Conservation (phyloP, 2,113 vertebrate species). For the Galbula dea region DNA sequence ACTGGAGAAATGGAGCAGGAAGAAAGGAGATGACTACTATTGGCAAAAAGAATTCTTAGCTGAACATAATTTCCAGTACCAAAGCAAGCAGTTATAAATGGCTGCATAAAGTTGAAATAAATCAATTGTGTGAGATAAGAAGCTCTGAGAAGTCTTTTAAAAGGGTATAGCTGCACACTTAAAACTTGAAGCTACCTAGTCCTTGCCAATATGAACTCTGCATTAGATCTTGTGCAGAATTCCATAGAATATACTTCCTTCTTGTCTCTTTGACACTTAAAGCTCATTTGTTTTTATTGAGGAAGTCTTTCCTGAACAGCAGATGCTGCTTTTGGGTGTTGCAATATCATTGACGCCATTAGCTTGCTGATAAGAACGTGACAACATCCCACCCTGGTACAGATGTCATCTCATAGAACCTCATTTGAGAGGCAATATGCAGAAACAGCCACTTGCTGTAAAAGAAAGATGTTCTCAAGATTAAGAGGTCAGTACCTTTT, state of each 20-base stretch:
- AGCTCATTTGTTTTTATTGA: neutral
- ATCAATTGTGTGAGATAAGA: neutral
- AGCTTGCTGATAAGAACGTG: neutral
- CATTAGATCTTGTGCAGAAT: neutral
- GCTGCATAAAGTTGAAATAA: neutral
- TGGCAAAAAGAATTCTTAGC: neutral
- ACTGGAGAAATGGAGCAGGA: neutral
- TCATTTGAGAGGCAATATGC: neutral
- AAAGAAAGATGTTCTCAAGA: slow-evolving; percentile 1
- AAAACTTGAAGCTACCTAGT: neutral
- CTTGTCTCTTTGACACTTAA: neutral
- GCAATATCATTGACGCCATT: neutral
- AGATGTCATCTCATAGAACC: neutral
- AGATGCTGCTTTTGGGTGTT: neutral
- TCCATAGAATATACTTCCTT: neutral
- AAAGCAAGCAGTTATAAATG: neutral
- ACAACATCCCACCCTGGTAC: neutral
- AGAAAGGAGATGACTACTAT: neutral
- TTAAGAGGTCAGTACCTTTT: slow-evolving; percentile 15
- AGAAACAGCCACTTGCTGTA: neutral
- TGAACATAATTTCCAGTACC: neutral
- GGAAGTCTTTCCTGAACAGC: neutral
- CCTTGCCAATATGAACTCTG: neutral
- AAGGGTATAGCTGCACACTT: neutral
- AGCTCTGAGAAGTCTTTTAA: neutral